Evolutionary conservation across 2,797 vertebrate genomes (phyloP), one percentile per base, ranked within the genome.

Genomic region (Mycteria americana): DNA sequence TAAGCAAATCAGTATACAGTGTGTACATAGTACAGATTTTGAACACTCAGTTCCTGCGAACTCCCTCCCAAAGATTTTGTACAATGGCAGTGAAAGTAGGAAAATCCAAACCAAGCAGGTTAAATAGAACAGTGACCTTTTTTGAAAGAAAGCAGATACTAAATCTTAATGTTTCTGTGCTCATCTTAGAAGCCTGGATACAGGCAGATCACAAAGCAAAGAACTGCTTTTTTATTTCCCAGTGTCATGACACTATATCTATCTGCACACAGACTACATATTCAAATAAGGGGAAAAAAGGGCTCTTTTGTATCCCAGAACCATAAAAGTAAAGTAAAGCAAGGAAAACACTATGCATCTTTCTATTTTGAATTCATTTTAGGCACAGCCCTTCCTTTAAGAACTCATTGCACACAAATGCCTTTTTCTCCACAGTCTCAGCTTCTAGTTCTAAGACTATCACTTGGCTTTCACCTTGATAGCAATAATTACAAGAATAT

Each of bases 251-350:
- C 51, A 48, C 9, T 27, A 11, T 11, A 54, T 16, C 21, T 24
- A 48, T 15, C 51, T 70, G 60, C 50, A 77, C 33, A 70, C 17
- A 53, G 48, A 24, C 18, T 27, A 27, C 9, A 3, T 13, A 56
- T 1, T 74, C 45, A 53, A 78, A 92, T 0, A 18, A 8, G 10
- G 24, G 0, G 1, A 21, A 46, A 67, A 65, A 39, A 1, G 3
- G 8, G 10, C 14, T 92, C 21, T 83, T 57, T 17, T 25, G 64
- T 50, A 37, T 17, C 13, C 18, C 18, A 31, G n/a, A 91, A 51
- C 15, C 30, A 46, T 3, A 16, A 3, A 46, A 69, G 14, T 33
- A 0, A 0, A 64, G 19, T 22, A 86, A 78, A 93, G 30, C 30
- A 81, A n/a, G 74, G 50, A 83, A 81, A 43, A 92, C 11, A 69